Evolutionary conservation across 2,113 vertebrate genomes (phyloP).

Genomic region (Cottus gobio): DNA sequence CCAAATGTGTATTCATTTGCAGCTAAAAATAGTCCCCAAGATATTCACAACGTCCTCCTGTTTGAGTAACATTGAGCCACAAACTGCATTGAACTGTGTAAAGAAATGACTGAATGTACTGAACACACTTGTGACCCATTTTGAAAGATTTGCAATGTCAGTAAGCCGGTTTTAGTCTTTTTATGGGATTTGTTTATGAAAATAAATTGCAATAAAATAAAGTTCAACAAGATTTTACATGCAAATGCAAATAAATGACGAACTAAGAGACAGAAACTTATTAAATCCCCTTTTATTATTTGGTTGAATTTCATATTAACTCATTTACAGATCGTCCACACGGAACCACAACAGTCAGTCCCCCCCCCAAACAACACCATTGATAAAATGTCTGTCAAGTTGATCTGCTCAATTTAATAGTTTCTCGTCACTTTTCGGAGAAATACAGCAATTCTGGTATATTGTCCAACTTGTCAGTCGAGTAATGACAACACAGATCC

Average conservation of each 20-base stretch:
- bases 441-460: background rate
- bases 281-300: slow-evolving; percentile 76
- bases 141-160: background rate
- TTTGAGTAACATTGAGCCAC: background rate
- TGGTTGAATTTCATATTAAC: slow-evolving; percentile 49
- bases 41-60: background rate
- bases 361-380: background rate
- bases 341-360: slow-evolving; percentile 34
- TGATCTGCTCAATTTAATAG: background rate
- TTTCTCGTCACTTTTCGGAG: background rate
- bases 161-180: background rate
- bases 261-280: slow-evolving; percentile 45
- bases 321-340: slow-evolving; percentile 61
- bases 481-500: background rate
- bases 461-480: background rate
- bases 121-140: background rate
- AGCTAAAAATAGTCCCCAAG: background rate
- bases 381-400: slow-evolving; percentile 8
- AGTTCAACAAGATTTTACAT: background rate
- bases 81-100: background rate
- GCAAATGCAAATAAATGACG: background rate
- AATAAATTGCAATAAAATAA: background rate
- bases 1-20: background rate
- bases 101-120: background rate
- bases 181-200: background rate